phyloP scores from a whole-genome alignment of 2,888 invertebrate species.

The Hedya salicella region DNA sequence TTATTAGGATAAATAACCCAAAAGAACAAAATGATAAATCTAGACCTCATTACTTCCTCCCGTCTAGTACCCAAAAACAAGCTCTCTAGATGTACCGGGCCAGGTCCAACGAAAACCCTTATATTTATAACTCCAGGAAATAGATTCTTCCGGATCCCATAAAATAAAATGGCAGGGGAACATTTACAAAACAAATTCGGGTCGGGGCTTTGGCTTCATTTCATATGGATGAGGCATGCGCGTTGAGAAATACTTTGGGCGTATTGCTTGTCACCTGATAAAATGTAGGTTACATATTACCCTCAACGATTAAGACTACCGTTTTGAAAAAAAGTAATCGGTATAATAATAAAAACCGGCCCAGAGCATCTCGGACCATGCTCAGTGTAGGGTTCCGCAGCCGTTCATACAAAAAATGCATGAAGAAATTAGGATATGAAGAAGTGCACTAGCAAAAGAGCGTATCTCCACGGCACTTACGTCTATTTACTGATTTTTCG shows the following conservation, averaged over 20 bases:
- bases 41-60: conserved; percentile 4
- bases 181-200: conserved; percentile 43
- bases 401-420: no score
- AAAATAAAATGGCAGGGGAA: conserved; percentile 36
- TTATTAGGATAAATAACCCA: neutral
- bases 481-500: no score
- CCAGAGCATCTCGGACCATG: no score
- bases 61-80: neutral
- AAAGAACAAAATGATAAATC: conserved; percentile 1
- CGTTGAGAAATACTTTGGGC: conserved; percentile 27
- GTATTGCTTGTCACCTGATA: conserved; percentile 15
- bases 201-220: conserved; percentile 34
- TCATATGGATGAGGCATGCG: conserved; percentile 36
- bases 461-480: no score
- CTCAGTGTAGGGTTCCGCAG: no score
- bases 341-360: no score
- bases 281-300: conserved; percentile 9
- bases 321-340: no score
- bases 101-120: conserved; percentile 21
- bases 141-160: conserved; percentile 36
- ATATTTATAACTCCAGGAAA: conserved; percentile 34
- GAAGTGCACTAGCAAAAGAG: no score
- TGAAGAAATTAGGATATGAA: no score
- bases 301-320: no score
- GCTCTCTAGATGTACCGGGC: neutral